Conservation (phyloP, 2,888 invertebrate genomes). For the Actias luna region DNA sequence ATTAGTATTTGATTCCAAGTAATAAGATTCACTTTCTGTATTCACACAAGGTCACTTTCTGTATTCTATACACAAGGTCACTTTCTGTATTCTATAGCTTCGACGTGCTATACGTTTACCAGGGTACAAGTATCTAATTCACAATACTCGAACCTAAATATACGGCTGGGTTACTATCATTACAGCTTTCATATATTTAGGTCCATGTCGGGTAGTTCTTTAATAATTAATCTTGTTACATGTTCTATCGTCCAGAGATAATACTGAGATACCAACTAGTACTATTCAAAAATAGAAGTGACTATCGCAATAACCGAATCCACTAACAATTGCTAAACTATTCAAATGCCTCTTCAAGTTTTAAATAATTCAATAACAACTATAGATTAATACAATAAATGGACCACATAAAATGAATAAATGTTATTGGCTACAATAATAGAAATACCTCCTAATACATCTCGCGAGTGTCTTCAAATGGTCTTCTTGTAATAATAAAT, state of each 20-base stretch:
- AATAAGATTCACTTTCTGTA: too few species aligned
- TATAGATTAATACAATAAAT: neutral
- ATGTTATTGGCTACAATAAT: constrained; percentile 42
- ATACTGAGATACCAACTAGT: neutral
- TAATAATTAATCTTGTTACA: neutral
- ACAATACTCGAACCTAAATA: neutral
- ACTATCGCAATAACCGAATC: neutral
- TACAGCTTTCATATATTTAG: neutral
- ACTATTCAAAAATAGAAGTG: neutral
- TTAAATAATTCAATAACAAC: constrained; percentile 2
- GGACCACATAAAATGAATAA: constrained; percentile 28
- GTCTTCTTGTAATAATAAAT: constrained; percentile 76
- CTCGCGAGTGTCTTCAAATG: constrained; percentile 72
- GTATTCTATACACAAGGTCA: too few species aligned
- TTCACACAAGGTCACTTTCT: too few species aligned
- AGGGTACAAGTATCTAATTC: too few species aligned
- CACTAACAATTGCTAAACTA: neutral
- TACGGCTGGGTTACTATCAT: neutral
- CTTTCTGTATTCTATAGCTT: too few species aligned
- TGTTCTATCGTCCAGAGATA: neutral
- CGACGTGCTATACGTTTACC: too few species aligned
- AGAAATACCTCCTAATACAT: constrained; percentile 63
- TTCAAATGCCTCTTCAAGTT: neutral
- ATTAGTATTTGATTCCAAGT: neutral
- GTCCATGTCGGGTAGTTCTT: neutral